These are phyloP conservation scores for Lepus oiostolus DNA, from an alignment of 2,797 vertebrate species.

Conservation along the genomic window DNA sequence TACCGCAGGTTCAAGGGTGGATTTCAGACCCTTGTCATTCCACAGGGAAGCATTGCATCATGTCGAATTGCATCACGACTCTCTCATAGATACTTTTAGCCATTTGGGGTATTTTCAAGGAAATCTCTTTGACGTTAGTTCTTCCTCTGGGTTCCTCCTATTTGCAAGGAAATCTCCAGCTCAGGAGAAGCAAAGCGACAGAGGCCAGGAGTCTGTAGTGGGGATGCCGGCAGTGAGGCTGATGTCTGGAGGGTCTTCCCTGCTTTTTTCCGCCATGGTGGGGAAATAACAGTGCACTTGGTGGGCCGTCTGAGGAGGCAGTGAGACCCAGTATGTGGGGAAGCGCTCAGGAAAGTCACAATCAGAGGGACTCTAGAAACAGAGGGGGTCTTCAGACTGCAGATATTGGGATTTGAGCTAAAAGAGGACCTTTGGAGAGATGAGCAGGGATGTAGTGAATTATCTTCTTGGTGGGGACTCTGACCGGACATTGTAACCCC, in stretches of 20 bases:
- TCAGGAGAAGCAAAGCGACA: neutral
- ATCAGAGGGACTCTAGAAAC: neutral
- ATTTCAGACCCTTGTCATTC: conserved; percentile 55
- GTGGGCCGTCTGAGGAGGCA: neutral
- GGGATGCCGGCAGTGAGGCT: rapidly evolving
- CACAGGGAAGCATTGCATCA: neutral
- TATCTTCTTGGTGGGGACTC: neutral
- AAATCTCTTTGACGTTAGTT: neutral
- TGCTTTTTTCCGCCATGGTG: neutral
- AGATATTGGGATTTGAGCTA: conserved; percentile 2
- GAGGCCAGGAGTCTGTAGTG: no score
- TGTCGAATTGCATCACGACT: neutral
- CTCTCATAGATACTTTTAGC: neutral
- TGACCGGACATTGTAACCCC: neutral
- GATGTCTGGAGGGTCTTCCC: neutral
- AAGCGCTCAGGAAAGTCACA: neutral
- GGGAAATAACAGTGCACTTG: neutral
- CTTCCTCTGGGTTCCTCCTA: neutral
- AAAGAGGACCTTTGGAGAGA: neutral
- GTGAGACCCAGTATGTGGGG: neutral
- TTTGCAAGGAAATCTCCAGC: neutral
- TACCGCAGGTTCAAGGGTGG: conserved; percentile 39
- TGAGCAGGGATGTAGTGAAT: conserved; percentile 5
- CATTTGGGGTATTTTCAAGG: conserved; percentile 13
- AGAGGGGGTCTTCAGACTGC: neutral